Evolutionary conservation across 2,888 invertebrate species (phyloP), one percentile per base, ranked within the genome.

Genomic region (Caenorhabditis sp.): DNA sequence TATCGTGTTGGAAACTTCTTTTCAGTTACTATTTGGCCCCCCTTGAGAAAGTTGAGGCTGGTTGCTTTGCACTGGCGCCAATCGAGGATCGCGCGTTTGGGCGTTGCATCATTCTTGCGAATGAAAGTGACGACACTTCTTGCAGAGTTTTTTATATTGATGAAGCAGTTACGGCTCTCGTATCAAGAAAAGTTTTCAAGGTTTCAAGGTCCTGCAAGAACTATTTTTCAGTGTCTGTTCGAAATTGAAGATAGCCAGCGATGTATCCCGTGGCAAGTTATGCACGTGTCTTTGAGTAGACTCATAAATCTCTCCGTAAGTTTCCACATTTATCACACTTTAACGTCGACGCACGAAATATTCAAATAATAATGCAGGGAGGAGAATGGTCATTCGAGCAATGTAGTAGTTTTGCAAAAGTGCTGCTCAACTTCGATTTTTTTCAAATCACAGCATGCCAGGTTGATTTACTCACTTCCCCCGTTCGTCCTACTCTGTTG

Each of bases 11-110:
- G 15, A 13, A 9, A 24, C n/a, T 40, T 37, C 1, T 20, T 35
- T 35, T 32, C 32, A 26, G 56, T 15, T 76, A 61, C 44, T 15
- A 15, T 20, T 2, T 71, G 13, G 56, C 26, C 9, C 50, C 62
- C 11, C 35, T 72, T 6, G 32, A 37, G 3, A 51, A 80, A 26
- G 26, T 69, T 22, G 1, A 24, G 2, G 51, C 26, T 1, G 80
- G 72, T 6, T 32, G 58, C 13, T 84, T 80, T 35, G 82, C 65
- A 35, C 37, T 87, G 53, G 85, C 82, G 40, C 87, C 85, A 8
- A 28, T 83, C 13, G 82, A 72, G 9, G 80, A 79, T 9, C 37
- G 84, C 22, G 56, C 28, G 1, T 83, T 74, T 35, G 82, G 68
- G 15, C 55, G 86, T 61, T 83, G 79, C 44, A 22, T 82, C 15